Evolutionary conservation across 2,888 invertebrate species (phyloP).

Genomic region (Clepsis dumicolana): DNA sequence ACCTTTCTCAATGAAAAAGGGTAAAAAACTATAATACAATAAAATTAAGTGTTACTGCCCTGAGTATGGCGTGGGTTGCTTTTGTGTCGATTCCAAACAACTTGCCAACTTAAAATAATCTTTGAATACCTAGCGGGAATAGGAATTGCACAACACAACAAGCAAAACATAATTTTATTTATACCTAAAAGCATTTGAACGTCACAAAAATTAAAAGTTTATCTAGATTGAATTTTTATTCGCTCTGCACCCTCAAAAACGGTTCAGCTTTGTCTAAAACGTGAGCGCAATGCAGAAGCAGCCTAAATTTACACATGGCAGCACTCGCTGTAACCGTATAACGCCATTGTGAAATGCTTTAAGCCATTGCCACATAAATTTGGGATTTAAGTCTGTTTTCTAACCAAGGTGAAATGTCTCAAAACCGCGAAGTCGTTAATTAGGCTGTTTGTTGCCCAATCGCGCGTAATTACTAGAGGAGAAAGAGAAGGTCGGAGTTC

Average conservation of each 20-base stretch:
- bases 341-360: constrained; percentile 47
- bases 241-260: neutral
- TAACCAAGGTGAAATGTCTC: constrained; percentile 30
- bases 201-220: neutral
- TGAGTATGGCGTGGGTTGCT: too few species aligned
- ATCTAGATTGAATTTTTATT: neutral
- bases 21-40: too few species aligned
- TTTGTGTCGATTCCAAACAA: too few species aligned
- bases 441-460: constrained; percentile 32
- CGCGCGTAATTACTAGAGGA: constrained; percentile 26
- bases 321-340: constrained; percentile 31
- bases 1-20: too few species aligned
- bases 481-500: neutral
- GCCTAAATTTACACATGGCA: neutral
- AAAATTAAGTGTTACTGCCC: too few species aligned
- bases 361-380: constrained; percentile 46
- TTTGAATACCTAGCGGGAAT: neutral
- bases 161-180: neutral
- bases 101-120: too few species aligned
- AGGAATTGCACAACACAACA: neutral
- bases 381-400: constrained; percentile 45
- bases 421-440: constrained; percentile 26
- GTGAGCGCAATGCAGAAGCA: constrained; percentile 8
- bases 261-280: neutral
- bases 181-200: neutral